Conservation (phyloP, 2,797 vertebrate species). For the Lagorchestes hirsutus region DNA sequence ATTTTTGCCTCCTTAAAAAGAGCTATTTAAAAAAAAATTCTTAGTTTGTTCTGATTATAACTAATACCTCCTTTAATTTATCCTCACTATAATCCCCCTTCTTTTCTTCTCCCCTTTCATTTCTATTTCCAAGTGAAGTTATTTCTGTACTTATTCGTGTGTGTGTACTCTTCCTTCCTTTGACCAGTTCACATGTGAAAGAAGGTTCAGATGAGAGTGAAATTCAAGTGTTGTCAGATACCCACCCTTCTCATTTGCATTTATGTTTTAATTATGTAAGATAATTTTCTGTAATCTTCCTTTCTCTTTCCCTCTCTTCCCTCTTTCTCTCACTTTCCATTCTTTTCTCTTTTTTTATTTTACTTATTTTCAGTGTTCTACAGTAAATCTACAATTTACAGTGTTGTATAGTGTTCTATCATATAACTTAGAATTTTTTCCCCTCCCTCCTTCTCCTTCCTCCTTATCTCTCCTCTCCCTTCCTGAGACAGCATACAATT, state of each 20-base stretch:
- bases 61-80: neutral
- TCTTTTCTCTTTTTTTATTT: neutral
- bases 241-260: neutral
- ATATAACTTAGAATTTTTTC: too few species aligned
- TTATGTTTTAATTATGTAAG: neutral
- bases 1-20: neutral
- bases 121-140: neutral
- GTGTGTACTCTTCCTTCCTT: neutral
- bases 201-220: neutral
- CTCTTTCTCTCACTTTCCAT: neutral
- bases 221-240: neutral
- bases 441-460: too few species aligned
- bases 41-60: neutral
- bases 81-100: neutral
- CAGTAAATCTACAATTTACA: too few species aligned
- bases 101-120: neutral
- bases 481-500: too few species aligned
- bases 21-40: neutral
- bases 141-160: neutral
- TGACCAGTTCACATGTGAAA: neutral
- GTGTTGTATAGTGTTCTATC: too few species aligned
- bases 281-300: neutral
- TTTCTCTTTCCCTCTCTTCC: neutral
- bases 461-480: too few species aligned
- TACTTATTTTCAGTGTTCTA: too few species aligned